Evolutionary conservation across 2,888 invertebrate species (phyloP).

Genomic region (Cephus sareptanus): DNA sequence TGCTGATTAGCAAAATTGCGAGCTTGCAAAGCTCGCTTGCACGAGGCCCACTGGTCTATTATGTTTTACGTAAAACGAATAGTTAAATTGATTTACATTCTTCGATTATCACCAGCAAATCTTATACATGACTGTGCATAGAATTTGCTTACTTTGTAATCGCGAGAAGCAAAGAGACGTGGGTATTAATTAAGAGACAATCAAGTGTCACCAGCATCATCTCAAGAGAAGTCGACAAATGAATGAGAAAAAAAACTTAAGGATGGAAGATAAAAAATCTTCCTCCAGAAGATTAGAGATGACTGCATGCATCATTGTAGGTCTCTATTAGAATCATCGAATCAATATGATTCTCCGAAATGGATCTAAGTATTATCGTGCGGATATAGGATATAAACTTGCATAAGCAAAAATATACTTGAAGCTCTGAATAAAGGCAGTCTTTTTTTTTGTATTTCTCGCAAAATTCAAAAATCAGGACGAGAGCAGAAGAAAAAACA

Average conservation of each 20-base stretch:
- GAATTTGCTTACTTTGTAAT: not conserved
- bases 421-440: not conserved
- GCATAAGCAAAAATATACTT: not conserved
- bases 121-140: constrained; percentile 2
- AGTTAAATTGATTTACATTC: not conserved
- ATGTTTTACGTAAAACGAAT: not conserved
- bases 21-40: not conserved
- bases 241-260: not conserved
- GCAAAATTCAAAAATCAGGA: not conserved
- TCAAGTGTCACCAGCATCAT: not conserved
- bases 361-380: not conserved
- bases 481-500: not conserved
- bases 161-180: not conserved
- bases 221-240: not conserved
- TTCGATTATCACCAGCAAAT: not conserved
- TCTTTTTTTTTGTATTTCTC: not conserved
- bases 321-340: not conserved
- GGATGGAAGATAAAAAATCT: not conserved
- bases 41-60: constrained; percentile 1
- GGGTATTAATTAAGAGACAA: not conserved
- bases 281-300: not conserved
- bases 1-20: not conserved
- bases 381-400: not conserved
- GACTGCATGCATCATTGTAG: not conserved
- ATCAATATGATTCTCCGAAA: not conserved